Conservation (phyloP, 2,888 invertebrate species). For the Carterocephalus palaemon region DNA sequence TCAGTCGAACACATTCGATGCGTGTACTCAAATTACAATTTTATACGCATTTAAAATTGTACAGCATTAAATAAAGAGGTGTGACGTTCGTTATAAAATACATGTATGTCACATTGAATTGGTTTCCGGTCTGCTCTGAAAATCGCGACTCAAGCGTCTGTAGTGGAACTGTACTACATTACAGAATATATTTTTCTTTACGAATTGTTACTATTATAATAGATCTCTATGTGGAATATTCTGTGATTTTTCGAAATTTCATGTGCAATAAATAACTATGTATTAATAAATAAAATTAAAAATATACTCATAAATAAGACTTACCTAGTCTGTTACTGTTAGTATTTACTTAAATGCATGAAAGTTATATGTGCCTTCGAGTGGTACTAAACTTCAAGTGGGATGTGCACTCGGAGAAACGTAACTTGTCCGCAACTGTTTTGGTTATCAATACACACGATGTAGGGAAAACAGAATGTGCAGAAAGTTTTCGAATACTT, state of each 20-base stretch:
- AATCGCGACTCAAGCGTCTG: constrained; percentile 1
- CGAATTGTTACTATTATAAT: constrained; percentile 32
- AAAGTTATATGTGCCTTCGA: no score
- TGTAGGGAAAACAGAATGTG: no score
- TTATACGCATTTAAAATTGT: constrained; percentile 15
- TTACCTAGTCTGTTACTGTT: constrained; percentile 49
- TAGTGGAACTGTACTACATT: constrained; percentile 8
- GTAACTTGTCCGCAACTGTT: no score
- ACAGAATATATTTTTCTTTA: constrained; percentile 15
- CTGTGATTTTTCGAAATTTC: constrained; percentile 63
- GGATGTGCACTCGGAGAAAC: no score
- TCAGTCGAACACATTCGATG: constrained; percentile 6
- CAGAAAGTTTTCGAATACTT: no score
- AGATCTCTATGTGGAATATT: constrained; percentile 58
- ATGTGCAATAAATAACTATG: constrained; percentile 65
- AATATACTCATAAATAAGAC: constrained; percentile 43
- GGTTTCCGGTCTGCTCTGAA: constrained; percentile 8
- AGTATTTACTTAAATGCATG: constrained; percentile 9
- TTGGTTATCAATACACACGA: no score
- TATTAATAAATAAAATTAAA: constrained; percentile 14
- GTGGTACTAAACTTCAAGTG: no score
- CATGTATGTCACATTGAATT: constrained; percentile 6
- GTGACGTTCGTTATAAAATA: constrained; percentile 17
- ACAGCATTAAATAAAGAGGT: constrained; percentile 14
- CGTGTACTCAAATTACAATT: constrained; percentile 14